Evolutionary conservation across 1,140 invertebrate species (phyloP), one percentile per base, ranked within the genome.

Genomic region (Acromyrmex heyeri): DNA sequence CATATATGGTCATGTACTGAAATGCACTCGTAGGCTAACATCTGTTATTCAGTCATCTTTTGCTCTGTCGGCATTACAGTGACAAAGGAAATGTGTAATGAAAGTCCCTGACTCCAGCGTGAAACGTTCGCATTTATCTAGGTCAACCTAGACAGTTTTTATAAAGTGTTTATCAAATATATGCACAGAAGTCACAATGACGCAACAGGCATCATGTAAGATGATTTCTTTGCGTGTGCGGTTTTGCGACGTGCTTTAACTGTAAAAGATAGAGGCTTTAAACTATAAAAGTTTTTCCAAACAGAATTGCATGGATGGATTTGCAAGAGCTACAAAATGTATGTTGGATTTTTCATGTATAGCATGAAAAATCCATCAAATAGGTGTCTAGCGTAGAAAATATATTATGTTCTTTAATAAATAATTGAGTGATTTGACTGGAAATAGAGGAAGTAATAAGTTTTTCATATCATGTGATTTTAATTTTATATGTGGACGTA

Each of bases 11-110:
- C 2, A 44, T 65, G 76, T 44, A 30, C 18, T n/a, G 44, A 7
- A 24, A 70, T 81, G 27, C n/a, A 79, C n/a, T 38, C 44, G 59
- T 59, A 7, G n/a, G 21, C 79, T 50, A 83, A 83, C 79, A 83
- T 83, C 79, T 83, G 79, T 83, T 82, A 59, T 10, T 59, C 55
- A 6, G 14, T 48, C 69, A 24, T 83, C 65, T 21, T 50, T 82
- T 30, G 14, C 38, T 27, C 79, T 50, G 27, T 61, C 57, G 69
- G 27, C 48, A 75, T 50, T 83, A 24, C 69, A 75, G 79, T 30
- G 8, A 59, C 6, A 21, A 18, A 57, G 27, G 38, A 0, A 21
- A 21, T 5, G 62, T 14, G 10, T 16, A 24, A 27, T 24, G 16
- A 57, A 69, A 81, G 21, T 81, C 62, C 44, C 48, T 81, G 24